Evolutionary conservation across 2,797 vertebrate genomes (phyloP), one percentile per base, ranked within the genome.

Genomic region (Danio jaintianensis): DNA sequence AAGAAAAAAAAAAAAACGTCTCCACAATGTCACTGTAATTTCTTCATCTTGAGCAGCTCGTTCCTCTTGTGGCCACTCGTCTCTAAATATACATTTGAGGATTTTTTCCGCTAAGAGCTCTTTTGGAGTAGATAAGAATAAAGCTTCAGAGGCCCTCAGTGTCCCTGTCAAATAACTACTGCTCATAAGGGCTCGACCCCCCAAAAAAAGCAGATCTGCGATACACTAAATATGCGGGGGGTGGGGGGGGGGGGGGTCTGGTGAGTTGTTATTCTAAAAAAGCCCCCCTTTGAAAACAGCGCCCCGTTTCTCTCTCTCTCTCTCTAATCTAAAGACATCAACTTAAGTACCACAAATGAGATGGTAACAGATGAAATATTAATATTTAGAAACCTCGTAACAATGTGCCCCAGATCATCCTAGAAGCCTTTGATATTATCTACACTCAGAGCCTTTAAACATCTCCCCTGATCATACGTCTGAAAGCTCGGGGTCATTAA

Each of bases 401-500:
- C 79, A 64, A 85, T 67, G 59, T 48, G 43, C 73, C 72, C 61
- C 40, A 75, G 63, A 45, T 58, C 29, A 59, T 52, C 59, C 47
- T 53, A 53, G 53, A 62, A 75, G 72, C 62, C 71, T 84, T 73
- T 86, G 83, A 83, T 85, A 78, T 83, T 62, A 87, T 87, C 83
- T 61, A 68, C 58, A 56, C 71, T 79, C 71, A 75, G 75, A 78
- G 83, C 48, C 71, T 77, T 74, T 64, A 81, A 84, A 83, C 61
- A 77, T 62, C 72, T 75, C 70, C 62, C 59, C 59, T 73, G 58
- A 66, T 81, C 82, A 86, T 85, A 75, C 45, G 9, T 47, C 74
- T 86, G 76, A 76, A 82, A 85, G 78, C 73, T 77, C 10, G 91
- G 92, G 70, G 66, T 63, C 82, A 61, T 75, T 83, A 76, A 22